Evolutionary conservation across 1,140 invertebrate species (phyloP).

Genomic region (Melanaphis sacchari): DNA sequence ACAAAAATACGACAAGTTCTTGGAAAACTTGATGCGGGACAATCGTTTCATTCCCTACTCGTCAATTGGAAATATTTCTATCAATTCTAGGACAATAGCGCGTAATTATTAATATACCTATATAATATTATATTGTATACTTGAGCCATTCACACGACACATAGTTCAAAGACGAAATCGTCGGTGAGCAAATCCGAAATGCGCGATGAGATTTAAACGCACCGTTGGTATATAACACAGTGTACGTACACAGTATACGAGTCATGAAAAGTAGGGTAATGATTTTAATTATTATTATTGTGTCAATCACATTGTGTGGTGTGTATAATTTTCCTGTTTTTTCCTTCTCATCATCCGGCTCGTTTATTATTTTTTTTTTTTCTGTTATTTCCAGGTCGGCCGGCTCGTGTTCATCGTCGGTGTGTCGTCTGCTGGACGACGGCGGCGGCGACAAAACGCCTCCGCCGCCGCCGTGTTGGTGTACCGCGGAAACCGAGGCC

Average conservation of each 20-base stretch:
- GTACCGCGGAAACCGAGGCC: constrained; percentile 9
- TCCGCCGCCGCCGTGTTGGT: constrained; percentile 30
- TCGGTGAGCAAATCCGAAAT: background rate
- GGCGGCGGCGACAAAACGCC: constrained; percentile 37
- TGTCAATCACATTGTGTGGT: background rate
- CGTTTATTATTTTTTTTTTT: background rate
- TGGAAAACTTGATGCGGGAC: background rate
- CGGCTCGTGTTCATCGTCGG: constrained; percentile 23
- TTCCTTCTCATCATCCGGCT: background rate
- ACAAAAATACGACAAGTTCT: background rate
- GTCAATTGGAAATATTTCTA: background rate
- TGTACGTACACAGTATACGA: background rate
- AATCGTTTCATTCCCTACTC: background rate
- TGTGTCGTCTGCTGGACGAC: constrained; percentile 28
- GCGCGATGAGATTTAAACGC: background rate
- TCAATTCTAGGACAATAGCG: background rate
- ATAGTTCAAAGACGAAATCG: background rate
- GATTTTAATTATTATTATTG: background rate
- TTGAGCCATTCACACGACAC: background rate
- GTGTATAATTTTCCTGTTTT: constrained; percentile 1
- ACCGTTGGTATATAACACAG: background rate
- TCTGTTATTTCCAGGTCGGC: constrained; percentile 23
- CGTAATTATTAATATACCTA: background rate
- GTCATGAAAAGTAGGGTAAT: background rate
- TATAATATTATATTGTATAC: background rate